These are phyloP conservation scores for Drosophila falleni DNA, from an alignment of 2,888 invertebrate genomes.

Conservation along the genomic window DNA sequence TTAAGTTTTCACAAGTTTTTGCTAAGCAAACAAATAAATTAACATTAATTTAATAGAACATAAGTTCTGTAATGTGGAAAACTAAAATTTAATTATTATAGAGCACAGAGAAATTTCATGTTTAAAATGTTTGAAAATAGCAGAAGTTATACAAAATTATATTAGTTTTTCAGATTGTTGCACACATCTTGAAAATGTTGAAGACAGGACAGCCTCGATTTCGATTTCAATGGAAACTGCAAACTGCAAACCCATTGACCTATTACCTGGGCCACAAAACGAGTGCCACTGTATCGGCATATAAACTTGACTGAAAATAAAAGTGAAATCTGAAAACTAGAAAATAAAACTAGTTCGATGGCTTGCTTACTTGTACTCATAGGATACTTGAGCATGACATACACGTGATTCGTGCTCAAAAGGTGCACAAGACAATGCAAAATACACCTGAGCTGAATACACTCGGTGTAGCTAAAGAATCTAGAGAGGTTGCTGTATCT, in stretches of 20 bases:
- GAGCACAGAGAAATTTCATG: neutral
- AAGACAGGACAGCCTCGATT: conserved; percentile 52
- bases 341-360: conserved; percentile 69
- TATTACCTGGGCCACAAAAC: conserved; percentile 40
- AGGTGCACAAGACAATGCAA: conserved; percentile 48
- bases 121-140: neutral
- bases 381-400: conserved; percentile 70
- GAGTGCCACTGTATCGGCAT: conserved; percentile 19
- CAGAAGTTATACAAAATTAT: neutral
- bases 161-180: conserved; percentile 31
- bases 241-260: conserved; percentile 57
- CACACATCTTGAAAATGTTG: conserved; percentile 14
- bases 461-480: conserved; percentile 6
- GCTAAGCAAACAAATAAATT: neutral
- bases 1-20: neutral
- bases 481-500: conserved; percentile 10
- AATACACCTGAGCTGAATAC: conserved; percentile 38
- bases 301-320: conserved; percentile 38
- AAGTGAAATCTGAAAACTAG: conserved; percentile 42
- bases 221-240: conserved; percentile 68
- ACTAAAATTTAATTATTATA: neutral
- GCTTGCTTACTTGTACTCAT: conserved; percentile 47
- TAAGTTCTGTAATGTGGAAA: neutral
- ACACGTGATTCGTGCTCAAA: conserved; percentile 72
- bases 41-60: neutral